Base-by-base conservation (phyloP, 2,888 invertebrate species). In the Drosophila meridionalis region DNA sequence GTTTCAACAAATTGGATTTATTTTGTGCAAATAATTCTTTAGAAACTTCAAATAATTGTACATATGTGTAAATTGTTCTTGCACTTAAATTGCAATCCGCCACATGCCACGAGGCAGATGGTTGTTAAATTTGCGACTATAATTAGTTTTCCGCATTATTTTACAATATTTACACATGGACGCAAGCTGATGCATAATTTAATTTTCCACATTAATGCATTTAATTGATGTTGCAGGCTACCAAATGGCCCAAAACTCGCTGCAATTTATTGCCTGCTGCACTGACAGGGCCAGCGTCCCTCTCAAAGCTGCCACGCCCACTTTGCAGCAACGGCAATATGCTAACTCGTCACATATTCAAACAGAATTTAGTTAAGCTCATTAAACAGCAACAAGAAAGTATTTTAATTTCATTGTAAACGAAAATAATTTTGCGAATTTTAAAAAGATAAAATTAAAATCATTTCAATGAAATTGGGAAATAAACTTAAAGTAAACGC, bases 351-450 rank as follows among this genome's bases (percentile, higher is more conserved):
- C 75, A 66, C 77, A 69, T 67, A 70, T 73, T 81, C 50, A 59
- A 67, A 68, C 60, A 64, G 56, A 80, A 77, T 82, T 76, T 73
- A 82, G 77, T 81, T 82, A 69, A 76, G 75, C 75, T 80, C 80
- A 83, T 87, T 87, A 73, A 74, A 70, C 52, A 28, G 26, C 14
- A 30, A 58, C 65, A 69, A 75, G 63, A 62, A 75, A 81, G 63
- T 61, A 72, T 73, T 87, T 87, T 72, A 83, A 83, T 83, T 78
- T 81, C 75, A 79, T 50, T 32, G 43, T 32, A 45, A 32, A 48
- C 12, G n/a, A 43, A 69, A 59, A 34, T 48, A 55, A 28, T 1
- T 20, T 20, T 20, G 20, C 20, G 20, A 20, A 36, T 7, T 43
- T 34, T 20, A 59, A 36, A 36, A 11, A 11, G 57, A 40, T 14